phyloP scores from a whole-genome alignment of 2,797 vertebrate species.

The Taeniopygia guttata region DNA sequence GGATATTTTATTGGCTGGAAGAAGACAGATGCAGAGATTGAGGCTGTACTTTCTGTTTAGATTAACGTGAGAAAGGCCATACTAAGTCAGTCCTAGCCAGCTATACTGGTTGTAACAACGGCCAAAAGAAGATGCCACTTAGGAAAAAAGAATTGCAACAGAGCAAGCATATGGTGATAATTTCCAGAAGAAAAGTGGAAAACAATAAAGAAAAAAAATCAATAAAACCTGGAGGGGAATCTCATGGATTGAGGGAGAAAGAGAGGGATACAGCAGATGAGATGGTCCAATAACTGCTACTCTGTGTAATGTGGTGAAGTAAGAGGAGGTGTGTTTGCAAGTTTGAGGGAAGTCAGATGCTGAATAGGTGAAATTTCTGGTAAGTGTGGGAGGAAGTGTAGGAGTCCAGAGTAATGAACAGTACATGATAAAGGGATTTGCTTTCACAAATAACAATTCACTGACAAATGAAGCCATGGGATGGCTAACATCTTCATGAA shows the following conservation, averaged over 20 bases:
- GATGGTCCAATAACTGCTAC: background rate
- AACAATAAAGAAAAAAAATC: constrained; percentile 16
- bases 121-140: constrained; percentile 6
- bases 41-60: background rate
- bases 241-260: background rate
- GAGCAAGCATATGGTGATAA: constrained; percentile 38
- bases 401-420: background rate
- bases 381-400: background rate
- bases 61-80: constrained; percentile 35
- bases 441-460: background rate
- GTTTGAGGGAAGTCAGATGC: background rate
- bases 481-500: background rate
- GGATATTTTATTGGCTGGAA: background rate
- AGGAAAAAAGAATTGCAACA: background rate
- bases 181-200: constrained; percentile 35
- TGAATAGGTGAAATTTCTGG: background rate
- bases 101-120: background rate
- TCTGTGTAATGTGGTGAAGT: background rate
- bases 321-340: background rate
- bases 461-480: background rate
- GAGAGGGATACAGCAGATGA: background rate
- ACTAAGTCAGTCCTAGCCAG: background rate
- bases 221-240: constrained; percentile 14
- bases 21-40: constrained; percentile 3
- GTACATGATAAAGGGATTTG: background rate